These are phyloP conservation scores for Esox niger DNA, from an alignment of 2,113 vertebrate species.

Conservation along the genomic window DNA sequence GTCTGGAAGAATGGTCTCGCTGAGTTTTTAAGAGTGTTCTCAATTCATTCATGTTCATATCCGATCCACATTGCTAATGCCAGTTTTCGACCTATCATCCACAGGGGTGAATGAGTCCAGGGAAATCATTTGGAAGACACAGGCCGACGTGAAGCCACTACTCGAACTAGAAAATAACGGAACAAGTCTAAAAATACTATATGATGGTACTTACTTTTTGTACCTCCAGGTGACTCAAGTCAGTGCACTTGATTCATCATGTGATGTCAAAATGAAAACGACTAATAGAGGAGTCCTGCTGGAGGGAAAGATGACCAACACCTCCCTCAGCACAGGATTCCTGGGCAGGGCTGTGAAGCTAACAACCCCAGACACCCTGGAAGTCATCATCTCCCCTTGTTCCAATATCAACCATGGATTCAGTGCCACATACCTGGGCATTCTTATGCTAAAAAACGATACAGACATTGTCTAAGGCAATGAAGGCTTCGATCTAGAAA, in stretches of 20 bases:
- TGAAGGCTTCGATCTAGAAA: too few species aligned
- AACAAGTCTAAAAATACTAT: not conserved
- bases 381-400: not conserved
- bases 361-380: rapidly evolving
- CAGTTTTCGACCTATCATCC: not conserved
- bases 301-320: not conserved
- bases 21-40: not conserved
- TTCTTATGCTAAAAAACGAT: slow-evolving; percentile 18
- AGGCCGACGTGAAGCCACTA: rapidly evolving
- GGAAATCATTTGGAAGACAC: slow-evolving; percentile 2
- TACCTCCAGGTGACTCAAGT: slow-evolving; percentile 48
- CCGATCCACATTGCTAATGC: not conserved
- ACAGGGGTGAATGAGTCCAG: not conserved
- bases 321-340: slow-evolving; percentile 43
- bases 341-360: slow-evolving; percentile 34
- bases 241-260: too few species aligned
- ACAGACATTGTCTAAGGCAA: too few species aligned
- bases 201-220: slow-evolving; percentile 60
- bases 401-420: rapidly evolving
- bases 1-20: not conserved
- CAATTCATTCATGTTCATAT: not conserved
- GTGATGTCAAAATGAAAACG: rapidly evolving
- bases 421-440: slow-evolving; percentile 27
- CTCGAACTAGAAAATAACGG: rapidly evolving
- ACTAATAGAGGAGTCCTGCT: rapidly evolving